Conservation (phyloP, 2,888 invertebrate genomes). For the Drosophila parthenogenetica region DNA sequence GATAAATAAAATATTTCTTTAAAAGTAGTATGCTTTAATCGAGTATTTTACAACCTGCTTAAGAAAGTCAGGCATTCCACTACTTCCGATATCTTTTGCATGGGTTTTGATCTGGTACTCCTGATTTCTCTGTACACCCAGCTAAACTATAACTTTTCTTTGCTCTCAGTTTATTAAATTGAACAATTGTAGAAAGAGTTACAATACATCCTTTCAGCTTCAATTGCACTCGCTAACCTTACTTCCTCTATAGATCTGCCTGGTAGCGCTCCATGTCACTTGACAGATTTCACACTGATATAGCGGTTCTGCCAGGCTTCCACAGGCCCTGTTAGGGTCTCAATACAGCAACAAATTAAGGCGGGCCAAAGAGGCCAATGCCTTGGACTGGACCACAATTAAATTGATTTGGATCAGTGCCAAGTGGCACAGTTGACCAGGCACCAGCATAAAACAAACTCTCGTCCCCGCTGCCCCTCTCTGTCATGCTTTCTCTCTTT, state of each 20-base stretch:
- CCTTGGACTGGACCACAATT: slow-evolving; percentile 67
- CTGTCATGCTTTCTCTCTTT: neutral
- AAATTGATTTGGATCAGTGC: slow-evolving; percentile 78
- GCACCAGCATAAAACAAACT: slow-evolving; percentile 55
- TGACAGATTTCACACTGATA: slow-evolving; percentile 56
- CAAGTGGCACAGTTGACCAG: slow-evolving; percentile 33
- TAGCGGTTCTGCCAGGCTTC: slow-evolving; percentile 13
- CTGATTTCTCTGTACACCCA: no score
- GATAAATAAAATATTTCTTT: no score
- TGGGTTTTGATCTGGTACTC: no score
- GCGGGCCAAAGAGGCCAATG: slow-evolving; percentile 59
- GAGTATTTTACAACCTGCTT: no score
- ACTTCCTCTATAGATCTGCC: slow-evolving; percentile 46
- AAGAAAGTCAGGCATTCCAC: no score
- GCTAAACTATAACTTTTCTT: no score
- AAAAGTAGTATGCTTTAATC: no score
- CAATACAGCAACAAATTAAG: slow-evolving; percentile 56
- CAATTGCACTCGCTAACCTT: slow-evolving; percentile 42
- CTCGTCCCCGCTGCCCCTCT: neutral
- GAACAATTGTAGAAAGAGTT: neutral
- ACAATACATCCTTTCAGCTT: slow-evolving; percentile 23
- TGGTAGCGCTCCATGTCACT: slow-evolving; percentile 25
- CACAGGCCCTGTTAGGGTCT: slow-evolving; percentile 1
- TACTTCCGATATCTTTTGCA: no score
- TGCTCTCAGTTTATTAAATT: neutral